phyloP scores from a whole-genome alignment of 1,140 invertebrate genomes.

The Maconellicoccus hirsutus region DNA sequence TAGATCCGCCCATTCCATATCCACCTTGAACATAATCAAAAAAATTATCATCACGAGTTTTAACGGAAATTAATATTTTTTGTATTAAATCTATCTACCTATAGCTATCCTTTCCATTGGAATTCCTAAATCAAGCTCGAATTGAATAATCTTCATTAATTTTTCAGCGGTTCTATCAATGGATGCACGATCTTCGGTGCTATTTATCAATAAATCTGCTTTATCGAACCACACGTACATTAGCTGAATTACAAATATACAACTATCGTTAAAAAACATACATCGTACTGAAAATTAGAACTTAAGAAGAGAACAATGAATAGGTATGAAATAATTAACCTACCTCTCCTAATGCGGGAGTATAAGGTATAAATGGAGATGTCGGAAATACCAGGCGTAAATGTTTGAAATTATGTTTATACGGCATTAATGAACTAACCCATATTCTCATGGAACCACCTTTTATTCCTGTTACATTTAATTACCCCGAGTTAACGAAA shows the following conservation, averaged over 20 bases:
- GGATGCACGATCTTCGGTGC: conserved; percentile 46
- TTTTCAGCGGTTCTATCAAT: conserved; percentile 43
- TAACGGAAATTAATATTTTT: neutral
- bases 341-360: conserved; percentile 43
- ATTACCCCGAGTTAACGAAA: too few species aligned
- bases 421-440: neutral
- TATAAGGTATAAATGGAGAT: conserved; percentile 39
- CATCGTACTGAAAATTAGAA: neutral
- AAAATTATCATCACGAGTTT: neutral
- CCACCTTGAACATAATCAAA: conserved; percentile 41
- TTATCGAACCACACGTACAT: conserved; percentile 61
- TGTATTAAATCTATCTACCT: conserved; percentile 35
- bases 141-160: conserved; percentile 47
- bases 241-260: conserved; percentile 32
- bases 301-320: neutral
- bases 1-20: conserved; percentile 63
- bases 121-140: conserved; percentile 49
- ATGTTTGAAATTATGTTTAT: neutral
- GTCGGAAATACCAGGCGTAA: neutral
- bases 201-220: conserved; percentile 42
- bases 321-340: too few species aligned
- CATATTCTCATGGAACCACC: neutral
- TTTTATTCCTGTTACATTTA: conserved; percentile 33
- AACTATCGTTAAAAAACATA: neutral
- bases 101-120: conserved; percentile 51